These are phyloP conservation scores for Hirtodrosophila histrioides DNA, from an alignment of 2,888 invertebrate species.

Conservation along the genomic window DNA sequence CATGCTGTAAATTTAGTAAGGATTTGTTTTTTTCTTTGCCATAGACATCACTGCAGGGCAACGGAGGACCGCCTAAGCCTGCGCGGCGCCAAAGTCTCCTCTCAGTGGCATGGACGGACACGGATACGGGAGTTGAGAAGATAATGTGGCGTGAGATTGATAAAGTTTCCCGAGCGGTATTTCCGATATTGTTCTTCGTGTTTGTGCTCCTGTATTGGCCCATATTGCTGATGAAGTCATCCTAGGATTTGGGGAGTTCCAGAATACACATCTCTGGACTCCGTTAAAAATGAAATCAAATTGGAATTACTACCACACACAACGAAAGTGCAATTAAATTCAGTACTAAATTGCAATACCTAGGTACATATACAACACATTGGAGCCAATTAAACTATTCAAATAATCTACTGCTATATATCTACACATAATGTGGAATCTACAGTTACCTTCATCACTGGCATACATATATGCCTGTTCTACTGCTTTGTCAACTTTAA, in stretches of 20 bases:
- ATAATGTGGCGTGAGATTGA: conserved; percentile 93
- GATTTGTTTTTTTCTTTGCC: background rate
- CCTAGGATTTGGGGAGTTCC: conserved; percentile 84
- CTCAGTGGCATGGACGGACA: conserved; percentile 88
- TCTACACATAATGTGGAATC: conserved; percentile 3
- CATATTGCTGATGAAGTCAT: conserved; percentile 88
- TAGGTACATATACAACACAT: background rate
- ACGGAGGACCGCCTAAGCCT: conserved; percentile 84
- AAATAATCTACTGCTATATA: conserved; percentile 14
- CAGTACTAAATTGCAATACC: conserved; percentile 18
- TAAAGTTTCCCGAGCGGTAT: conserved; percentile 90
- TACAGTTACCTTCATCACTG: conserved; percentile 24
- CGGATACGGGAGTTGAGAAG: conserved; percentile 89
- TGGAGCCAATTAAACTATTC: conserved; percentile 4
- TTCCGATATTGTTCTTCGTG: conserved; percentile 91
- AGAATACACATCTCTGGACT: conserved; percentile 83
- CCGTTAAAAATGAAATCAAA: conserved; percentile 65
- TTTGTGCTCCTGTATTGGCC: conserved; percentile 93
- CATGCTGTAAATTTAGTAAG: no score
- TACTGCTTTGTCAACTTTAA: no score
- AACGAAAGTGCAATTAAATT: conserved; percentile 6
- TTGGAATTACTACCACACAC: background rate
- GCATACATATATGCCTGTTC: background rate
- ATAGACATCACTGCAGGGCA: conserved; percentile 84
- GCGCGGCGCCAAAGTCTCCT: conserved; percentile 83